Evolutionary conservation across 1,140 invertebrate species (phyloP), one percentile per base, ranked within the genome.

Genomic region (Heliconius melpomene): DNA sequence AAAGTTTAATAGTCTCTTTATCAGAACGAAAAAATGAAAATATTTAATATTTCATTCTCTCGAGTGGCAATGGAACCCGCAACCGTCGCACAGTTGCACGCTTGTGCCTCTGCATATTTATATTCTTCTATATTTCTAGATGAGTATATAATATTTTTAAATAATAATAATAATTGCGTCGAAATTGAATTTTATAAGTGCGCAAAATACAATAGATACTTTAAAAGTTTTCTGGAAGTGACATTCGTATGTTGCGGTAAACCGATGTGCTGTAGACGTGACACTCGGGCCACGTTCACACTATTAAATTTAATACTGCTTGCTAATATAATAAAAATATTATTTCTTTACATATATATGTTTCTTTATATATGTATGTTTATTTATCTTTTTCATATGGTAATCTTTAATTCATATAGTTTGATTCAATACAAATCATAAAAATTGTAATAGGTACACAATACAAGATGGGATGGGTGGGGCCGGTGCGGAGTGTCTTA

Each of bases 241-340:
- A 87, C 83, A 82, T 82, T 84, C 85, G 85, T 85, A 84, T 87
- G 84, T 85, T 85, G 84, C 78, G 83, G 83, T 76, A 57, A 82
- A 83, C 82, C 83, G 82, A 84, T 84, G 86, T 75, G 81, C 79
- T 77, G 77, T 72, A 78, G 80, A 87, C 86, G 86, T 88, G 88
- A 88, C 85, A 66, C 60, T 66, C 60, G 26, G 26, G 84, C 87
- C 86, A 90, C 87, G 87, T 87, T 79, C 86, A 86, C 60, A 26
- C 13, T 66, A 66, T 66, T 66, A 66, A 66, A 66, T 29, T 66
- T 29, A 5, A 20, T 23, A 66, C 60, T 2, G 1, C 26, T 66
- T 29, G 26, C 26, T 66, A 13, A 66, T 66, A 29, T 66, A 66
- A 66, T 29, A 66, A 66, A 66, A 66, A 29, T 66, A 57, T 57